A percentile compares a stretch with the other conserved stretches of the same genome.
phyloP scores from a whole-genome alignment of 1,140 invertebrate genomes.

The Aphelinus certus region DNA sequence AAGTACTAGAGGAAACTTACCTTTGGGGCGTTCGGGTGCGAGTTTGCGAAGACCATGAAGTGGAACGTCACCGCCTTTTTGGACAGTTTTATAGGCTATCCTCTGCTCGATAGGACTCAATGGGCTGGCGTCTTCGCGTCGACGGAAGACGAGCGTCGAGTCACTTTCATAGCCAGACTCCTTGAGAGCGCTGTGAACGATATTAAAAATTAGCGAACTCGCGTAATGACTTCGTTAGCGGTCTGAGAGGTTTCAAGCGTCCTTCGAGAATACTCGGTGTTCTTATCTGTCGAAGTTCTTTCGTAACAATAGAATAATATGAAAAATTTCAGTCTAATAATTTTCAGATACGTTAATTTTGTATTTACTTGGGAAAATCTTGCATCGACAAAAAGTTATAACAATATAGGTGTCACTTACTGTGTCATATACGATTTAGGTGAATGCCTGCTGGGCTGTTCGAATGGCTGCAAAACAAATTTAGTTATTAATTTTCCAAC shows the following conservation, averaged over 20 bases:
- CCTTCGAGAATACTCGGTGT: too few species aligned
- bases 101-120: constrained; percentile 82
- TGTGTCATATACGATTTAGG: constrained; percentile 77
- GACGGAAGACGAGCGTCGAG: constrained; percentile 84
- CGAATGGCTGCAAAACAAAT: constrained; percentile 60
- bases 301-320: too few species aligned
- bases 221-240: neutral
- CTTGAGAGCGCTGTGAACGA: constrained; percentile 76
- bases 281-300: too few species aligned
- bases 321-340: too few species aligned
- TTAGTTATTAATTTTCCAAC: constrained; percentile 8
- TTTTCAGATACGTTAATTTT: too few species aligned
- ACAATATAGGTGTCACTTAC: constrained; percentile 63
- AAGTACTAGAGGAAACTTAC: constrained; percentile 64
- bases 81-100: constrained; percentile 84
- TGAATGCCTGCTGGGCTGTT: constrained; percentile 56
- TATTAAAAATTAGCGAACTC: constrained; percentile 10
- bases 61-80: constrained; percentile 91
- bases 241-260: too few species aligned
- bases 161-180: constrained; percentile 92
- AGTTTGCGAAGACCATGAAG: constrained; percentile 87
- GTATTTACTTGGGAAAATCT: too few species aligned
- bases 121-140: constrained; percentile 73
- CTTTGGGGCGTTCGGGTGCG: constrained; percentile 86
- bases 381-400: too few species aligned